phyloP scores from a whole-genome alignment of 2,113 vertebrate genomes.

The Donacobius atricapilla region DNA sequence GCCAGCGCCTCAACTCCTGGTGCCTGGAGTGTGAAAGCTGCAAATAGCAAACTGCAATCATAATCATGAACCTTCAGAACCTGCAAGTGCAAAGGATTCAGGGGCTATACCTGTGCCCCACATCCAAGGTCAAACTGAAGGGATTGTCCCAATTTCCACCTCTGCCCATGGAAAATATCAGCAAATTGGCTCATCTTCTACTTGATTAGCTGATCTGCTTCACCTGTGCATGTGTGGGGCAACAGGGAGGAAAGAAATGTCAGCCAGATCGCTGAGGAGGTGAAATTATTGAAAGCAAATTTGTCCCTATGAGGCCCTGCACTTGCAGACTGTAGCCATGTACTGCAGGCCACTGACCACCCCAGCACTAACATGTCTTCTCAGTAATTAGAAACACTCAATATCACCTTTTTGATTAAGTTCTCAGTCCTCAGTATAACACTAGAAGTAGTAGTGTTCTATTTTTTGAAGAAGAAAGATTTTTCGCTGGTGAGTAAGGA shows the following conservation, averaged over 20 bases:
- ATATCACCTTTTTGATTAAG: neutral
- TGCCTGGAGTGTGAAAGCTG: neutral
- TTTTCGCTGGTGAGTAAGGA: neutral
- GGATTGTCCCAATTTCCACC: neutral
- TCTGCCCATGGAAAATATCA: neutral
- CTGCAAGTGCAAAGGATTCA: neutral
- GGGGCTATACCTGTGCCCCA: accelerated
- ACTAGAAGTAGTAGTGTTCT: neutral
- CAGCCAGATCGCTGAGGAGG: neutral
- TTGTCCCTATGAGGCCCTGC: accelerated
- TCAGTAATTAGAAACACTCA: neutral
- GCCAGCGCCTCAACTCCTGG: neutral
- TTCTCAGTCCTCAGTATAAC: neutral
- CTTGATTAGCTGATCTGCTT: neutral
- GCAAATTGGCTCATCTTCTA: neutral
- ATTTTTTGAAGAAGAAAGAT: neutral
- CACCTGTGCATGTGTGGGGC: neutral
- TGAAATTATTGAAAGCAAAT: neutral
- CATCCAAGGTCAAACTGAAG: neutral
- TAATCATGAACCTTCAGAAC: neutral
- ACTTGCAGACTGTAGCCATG: neutral
- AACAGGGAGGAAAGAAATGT: neutral
- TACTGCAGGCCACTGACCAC: neutral
- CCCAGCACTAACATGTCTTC: neutral
- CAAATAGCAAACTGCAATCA: neutral